Evolutionary conservation across 2,113 vertebrate species (phyloP).

Genomic region (Bujurquina vittata): DNA sequence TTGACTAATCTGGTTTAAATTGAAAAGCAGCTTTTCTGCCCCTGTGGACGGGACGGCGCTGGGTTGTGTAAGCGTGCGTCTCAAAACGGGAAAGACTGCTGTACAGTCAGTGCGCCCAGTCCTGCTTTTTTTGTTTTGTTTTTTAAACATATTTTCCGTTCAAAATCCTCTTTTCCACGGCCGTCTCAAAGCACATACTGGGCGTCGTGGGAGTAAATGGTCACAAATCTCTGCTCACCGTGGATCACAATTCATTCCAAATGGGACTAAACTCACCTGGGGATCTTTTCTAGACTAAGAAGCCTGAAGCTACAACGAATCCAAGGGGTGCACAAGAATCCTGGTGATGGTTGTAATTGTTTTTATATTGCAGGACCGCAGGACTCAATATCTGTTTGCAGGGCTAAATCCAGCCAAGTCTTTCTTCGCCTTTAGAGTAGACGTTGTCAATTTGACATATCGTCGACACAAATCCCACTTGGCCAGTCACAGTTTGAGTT

Average conservation of each 20-base stretch:
- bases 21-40: slow-evolving; percentile 64
- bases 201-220: not conserved
- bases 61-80: not conserved
- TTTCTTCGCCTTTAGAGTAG: slow-evolving; percentile 14
- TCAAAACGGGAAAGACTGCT: not conserved
- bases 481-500: slow-evolving; percentile 17
- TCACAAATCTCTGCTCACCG: not conserved
- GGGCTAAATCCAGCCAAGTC: slow-evolving; percentile 34
- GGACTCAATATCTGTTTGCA: slow-evolving; percentile 25
- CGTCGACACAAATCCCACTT: slow-evolving; percentile 38
- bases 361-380: slow-evolving; percentile 42
- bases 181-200: not conserved
- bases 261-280: slow-evolving; percentile 21
- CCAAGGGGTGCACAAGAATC: slow-evolving; percentile 6
- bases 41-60: slow-evolving; percentile 10
- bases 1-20: slow-evolving; percentile 68
- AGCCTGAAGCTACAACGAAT: slow-evolving; percentile 31
- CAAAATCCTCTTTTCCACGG: not conserved
- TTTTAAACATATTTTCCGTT: not conserved
- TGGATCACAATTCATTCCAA: slow-evolving; percentile 18
- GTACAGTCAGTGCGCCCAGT: not conserved
- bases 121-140: not conserved
- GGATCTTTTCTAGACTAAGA: slow-evolving; percentile 5
- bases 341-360: slow-evolving; percentile 32
- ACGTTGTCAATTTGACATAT: slow-evolving; percentile 39